These are phyloP conservation scores for Glomeris marginata DNA, from an alignment of 2,888 invertebrate genomes.

Conservation along the genomic window DNA sequence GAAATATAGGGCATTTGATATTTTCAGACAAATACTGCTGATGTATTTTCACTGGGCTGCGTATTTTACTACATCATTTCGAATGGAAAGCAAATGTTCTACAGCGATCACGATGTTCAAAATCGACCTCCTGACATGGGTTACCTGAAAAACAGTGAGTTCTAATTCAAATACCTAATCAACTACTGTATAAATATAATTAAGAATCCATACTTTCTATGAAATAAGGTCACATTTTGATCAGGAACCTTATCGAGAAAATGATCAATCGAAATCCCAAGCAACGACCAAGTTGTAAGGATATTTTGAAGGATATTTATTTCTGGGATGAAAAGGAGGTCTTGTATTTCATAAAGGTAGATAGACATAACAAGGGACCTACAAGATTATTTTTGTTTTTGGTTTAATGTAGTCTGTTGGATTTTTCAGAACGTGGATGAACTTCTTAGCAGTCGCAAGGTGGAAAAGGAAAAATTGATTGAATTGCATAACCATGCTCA, in stretches of 20 bases:
- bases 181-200: too few relatives aligned
- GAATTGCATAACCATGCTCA: too few relatives aligned
- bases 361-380: too few relatives aligned
- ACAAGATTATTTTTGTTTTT: too few relatives aligned
- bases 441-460: too few relatives aligned
- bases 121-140: neutral
- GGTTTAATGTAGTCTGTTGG: too few relatives aligned
- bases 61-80: slow-evolving; percentile 91
- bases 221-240: too few relatives aligned
- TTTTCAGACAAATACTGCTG: slow-evolving; percentile 70
- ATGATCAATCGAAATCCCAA: slow-evolving; percentile 63
- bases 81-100: slow-evolving; percentile 32
- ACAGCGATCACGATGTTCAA: slow-evolving; percentile 13
- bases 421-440: too few relatives aligned
- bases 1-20: too few relatives aligned
- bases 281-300: slow-evolving; percentile 60
- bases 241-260: slow-evolving; percentile 2
- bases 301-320: slow-evolving; percentile 71
- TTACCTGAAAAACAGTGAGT: slow-evolving; percentile 12
- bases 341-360: slow-evolving; percentile 74
- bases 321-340: slow-evolving; percentile 78
- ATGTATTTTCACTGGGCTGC: slow-evolving; percentile 94
- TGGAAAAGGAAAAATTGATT: too few relatives aligned
- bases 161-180: neutral
- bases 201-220: too few relatives aligned